These are phyloP conservation scores for Rhagophthalmus giganteus DNA, from an alignment of 2,888 invertebrate species.

Conservation along the genomic window DNA sequence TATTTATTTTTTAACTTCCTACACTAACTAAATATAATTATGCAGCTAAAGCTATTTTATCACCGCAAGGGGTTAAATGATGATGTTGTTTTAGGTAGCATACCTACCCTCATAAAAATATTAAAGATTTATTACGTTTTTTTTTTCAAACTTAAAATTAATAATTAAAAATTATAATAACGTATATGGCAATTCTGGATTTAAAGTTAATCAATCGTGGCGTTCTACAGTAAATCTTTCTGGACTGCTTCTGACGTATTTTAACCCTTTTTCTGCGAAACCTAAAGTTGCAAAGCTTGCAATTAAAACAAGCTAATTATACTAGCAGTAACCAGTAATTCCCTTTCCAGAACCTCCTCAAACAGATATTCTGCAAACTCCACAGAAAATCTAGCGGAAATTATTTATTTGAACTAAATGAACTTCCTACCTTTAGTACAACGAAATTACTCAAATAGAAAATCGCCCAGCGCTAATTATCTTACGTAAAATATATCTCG, in stretches of 20 bases:
- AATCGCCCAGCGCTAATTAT: slow-evolving; percentile 8
- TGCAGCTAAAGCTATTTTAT: too few species aligned
- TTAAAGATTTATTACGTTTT: too few species aligned
- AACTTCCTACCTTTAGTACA: slow-evolving; percentile 34
- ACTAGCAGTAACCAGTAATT: slow-evolving; percentile 29
- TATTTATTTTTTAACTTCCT: too few species aligned
- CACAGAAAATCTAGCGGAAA: slow-evolving; percentile 40
- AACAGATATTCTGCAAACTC: slow-evolving; percentile 43
- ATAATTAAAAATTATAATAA: too few species aligned
- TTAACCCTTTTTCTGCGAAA: slow-evolving; percentile 23
- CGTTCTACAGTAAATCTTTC: slow-evolving; percentile 8
- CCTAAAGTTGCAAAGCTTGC: slow-evolving; percentile 46
- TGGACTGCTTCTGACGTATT: slow-evolving; percentile 12
- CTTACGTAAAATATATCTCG: neutral
- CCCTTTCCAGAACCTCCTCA: slow-evolving; percentile 32
- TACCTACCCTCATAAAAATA: too few species aligned
- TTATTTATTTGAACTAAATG: slow-evolving; percentile 47
- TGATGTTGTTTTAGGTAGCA: too few species aligned
- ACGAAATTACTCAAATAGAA: slow-evolving; percentile 19
- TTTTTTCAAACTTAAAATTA: too few species aligned
- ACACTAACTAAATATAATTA: too few species aligned
- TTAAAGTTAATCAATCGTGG: slow-evolving; percentile 15
- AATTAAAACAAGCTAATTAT: slow-evolving; percentile 49
- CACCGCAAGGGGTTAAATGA: too few species aligned
- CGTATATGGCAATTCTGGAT: slow-evolving; percentile 8